A percentile compares a stretch with the other conserved stretches of the same genome.
Conservation (phyloP, 2,888 invertebrate species). For the Ommatoiulus sabulosus region DNA sequence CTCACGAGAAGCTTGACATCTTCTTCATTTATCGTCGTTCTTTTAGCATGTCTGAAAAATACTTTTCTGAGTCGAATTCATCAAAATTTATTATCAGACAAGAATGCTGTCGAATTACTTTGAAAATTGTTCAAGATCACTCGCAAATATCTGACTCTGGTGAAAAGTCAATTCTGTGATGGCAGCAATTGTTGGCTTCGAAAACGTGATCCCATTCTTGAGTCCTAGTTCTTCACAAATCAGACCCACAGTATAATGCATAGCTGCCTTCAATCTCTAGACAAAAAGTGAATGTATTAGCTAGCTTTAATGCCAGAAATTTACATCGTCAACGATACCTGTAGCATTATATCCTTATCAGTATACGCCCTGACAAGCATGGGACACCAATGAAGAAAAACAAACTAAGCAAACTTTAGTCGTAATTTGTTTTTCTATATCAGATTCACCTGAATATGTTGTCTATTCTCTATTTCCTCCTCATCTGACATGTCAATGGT, state of each 20-base stretch:
- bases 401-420: too few relatives aligned
- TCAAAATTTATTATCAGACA: neutral
- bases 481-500: neutral
- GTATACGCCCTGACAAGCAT: neutral
- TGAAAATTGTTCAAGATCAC: conserved; percentile 76
- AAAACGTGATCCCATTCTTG: conserved; percentile 71
- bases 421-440: neutral
- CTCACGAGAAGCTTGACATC: conserved; percentile 76
- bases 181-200: conserved; percentile 72
- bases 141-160: conserved; percentile 72
- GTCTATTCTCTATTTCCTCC: neutral
- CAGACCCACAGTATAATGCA: conserved; percentile 72
- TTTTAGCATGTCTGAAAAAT: conserved; percentile 74
- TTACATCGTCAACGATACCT: too few relatives aligned
- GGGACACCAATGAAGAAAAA: neutral
- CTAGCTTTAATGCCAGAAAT: too few relatives aligned
- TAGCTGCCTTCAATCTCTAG: conserved; percentile 73
- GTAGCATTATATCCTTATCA: neutral
- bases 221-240: conserved; percentile 73
- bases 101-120: conserved; percentile 69
- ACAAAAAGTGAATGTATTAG: conserved; percentile 61
- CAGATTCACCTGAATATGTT: conserved; percentile 1
- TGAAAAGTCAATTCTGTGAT: conserved; percentile 74
- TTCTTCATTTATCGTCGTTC: conserved; percentile 74
- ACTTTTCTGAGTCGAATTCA: conserved; percentile 51